phyloP scores from a whole-genome alignment of 2,888 invertebrate species.

The Acrocera orbiculus region DNA sequence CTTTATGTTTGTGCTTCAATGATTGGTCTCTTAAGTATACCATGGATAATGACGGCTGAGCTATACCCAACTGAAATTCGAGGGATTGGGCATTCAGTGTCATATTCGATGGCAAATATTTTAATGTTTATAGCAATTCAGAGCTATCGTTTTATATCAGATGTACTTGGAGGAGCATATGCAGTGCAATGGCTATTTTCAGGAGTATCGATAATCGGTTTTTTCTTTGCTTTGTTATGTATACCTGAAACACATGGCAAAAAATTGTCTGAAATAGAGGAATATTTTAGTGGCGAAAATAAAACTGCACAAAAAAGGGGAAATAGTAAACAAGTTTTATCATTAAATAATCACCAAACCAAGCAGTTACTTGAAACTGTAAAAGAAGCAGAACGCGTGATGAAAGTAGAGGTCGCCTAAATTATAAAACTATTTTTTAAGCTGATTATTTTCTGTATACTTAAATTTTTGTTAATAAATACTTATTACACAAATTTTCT shows the following conservation, averaged over 20 bases:
- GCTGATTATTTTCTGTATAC: no score
- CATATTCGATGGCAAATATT: conserved; percentile 38
- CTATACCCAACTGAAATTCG: conserved; percentile 42
- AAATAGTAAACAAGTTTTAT: not conserved
- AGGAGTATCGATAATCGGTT: conserved; percentile 29
- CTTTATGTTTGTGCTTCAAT: conserved; percentile 41
- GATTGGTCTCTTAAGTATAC: conserved; percentile 41
- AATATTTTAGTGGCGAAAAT: conserved; percentile 36
- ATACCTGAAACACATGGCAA: conserved; percentile 48
- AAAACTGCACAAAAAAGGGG: conserved; percentile 14
- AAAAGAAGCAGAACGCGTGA: conserved; percentile 14
- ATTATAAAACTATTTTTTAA: no score
- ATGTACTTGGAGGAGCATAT: conserved; percentile 30
- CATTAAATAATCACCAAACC: conserved; percentile 9
- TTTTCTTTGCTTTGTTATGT: conserved; percentile 21
- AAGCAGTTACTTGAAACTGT: conserved; percentile 13
- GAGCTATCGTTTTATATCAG: conserved; percentile 29
- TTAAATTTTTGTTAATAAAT: no score
- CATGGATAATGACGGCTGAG: conserved; percentile 49
- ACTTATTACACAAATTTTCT: no score
- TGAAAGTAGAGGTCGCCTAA: no score
- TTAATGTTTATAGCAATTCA: conserved; percentile 41
- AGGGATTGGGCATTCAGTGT: conserved; percentile 39
- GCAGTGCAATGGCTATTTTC: conserved; percentile 40
- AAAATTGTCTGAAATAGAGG: conserved; percentile 39